phyloP scores from a whole-genome alignment of 35 echinoderm and acorn worm species.

The Amphiura filiformis region DNA sequence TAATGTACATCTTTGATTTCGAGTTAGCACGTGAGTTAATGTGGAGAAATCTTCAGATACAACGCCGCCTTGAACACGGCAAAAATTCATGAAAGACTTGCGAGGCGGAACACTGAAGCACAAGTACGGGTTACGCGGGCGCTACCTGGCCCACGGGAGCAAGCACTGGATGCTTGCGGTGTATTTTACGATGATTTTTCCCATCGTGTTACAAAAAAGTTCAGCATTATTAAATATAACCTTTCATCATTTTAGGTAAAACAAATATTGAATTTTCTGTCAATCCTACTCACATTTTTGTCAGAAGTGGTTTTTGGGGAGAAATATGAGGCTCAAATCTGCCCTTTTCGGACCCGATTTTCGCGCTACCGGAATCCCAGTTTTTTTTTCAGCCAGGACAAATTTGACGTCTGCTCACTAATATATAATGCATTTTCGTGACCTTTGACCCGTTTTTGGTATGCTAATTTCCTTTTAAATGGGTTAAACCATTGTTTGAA shows the following conservation, averaged over 20 bases:
- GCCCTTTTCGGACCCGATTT: background rate
- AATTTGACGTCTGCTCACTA: background rate
- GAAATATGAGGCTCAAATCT: background rate
- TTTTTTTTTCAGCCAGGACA: background rate
- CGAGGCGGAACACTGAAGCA: background rate
- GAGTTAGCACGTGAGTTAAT: no score
- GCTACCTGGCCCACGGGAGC: background rate
- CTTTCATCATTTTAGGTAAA: background rate
- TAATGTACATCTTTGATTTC: no score
- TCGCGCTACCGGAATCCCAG: background rate
- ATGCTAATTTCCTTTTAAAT: background rate
- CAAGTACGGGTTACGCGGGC: background rate
- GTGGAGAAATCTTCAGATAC: no score
- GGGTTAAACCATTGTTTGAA: background rate
- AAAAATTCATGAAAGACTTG: background rate
- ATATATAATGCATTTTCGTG: background rate
- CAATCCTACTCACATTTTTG: background rate
- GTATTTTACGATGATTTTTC: background rate
- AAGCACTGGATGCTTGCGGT: background rate
- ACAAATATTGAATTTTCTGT: background rate
- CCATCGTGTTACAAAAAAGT: background rate
- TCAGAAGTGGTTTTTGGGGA: background rate
- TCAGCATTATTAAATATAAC: background rate
- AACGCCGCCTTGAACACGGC: no score
- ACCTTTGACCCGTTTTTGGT: background rate